phyloP scores from a whole-genome alignment of 2,113 vertebrate genomes.

The Callopanchax toddi region DNA sequence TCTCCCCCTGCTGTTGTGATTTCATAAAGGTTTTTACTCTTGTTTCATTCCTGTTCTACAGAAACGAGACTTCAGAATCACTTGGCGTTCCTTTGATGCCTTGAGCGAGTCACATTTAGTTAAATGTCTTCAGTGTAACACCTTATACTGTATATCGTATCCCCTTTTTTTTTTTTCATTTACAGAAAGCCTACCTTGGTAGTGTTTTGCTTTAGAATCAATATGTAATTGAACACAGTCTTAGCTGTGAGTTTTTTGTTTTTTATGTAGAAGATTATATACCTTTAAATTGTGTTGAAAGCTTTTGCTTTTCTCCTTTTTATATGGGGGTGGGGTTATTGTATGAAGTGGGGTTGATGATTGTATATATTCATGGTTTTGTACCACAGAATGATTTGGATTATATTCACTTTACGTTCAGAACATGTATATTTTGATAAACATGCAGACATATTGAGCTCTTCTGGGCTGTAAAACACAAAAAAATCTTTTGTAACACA shows the following conservation, averaged over 20 bases:
- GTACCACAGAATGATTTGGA: constrained; percentile 79
- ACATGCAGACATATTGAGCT: constrained; percentile 71
- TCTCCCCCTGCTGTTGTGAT: constrained; percentile 51
- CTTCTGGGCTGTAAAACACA: constrained; percentile 63
- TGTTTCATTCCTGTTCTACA: constrained; percentile 21
- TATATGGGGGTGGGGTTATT: constrained; percentile 64
- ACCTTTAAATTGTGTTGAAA: constrained; percentile 60
- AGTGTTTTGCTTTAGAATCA: constrained; percentile 53
- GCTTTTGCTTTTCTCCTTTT: constrained; percentile 67
- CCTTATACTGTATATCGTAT: constrained; percentile 62
- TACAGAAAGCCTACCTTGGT: constrained; percentile 55
- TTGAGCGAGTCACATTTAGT: constrained; percentile 40
- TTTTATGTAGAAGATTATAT: constrained; percentile 59
- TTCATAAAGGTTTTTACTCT: constrained; percentile 20
- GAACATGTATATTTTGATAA: constrained; percentile 83
- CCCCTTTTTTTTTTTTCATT: constrained; percentile 45
- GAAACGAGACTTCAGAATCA: constrained; percentile 9
- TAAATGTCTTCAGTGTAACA: constrained; percentile 37
- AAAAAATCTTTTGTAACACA: constrained; percentile 75
- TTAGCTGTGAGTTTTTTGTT: constrained; percentile 65
- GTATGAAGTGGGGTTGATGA: constrained; percentile 66
- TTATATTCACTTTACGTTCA: constrained; percentile 74
- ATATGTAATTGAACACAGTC: constrained; percentile 58
- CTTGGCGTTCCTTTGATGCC: constrained; percentile 28
- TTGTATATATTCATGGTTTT: constrained; percentile 83